Percentiles rank a stretch among this genome's conserved stretches.
phyloP scores from a whole-genome alignment of 2,113 vertebrate species.

The Accipiter cooperii region DNA sequence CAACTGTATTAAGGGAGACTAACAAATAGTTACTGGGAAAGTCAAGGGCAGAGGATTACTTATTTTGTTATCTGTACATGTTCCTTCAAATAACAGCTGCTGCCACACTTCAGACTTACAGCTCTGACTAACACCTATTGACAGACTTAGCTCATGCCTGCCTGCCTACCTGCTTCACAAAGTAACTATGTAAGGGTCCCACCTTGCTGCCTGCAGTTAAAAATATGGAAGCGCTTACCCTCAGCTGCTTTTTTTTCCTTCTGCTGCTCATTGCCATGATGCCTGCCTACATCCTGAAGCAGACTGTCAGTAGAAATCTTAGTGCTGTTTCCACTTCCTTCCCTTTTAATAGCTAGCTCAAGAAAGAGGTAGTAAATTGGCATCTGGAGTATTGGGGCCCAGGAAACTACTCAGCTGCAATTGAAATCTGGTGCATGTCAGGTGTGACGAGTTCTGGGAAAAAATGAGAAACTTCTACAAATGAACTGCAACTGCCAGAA shows the following conservation, averaged over 20 bases:
- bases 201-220: background rate
- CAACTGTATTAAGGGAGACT: conserved; percentile 75
- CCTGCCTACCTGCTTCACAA: background rate
- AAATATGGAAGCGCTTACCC: background rate
- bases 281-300: background rate
- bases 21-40: background rate
- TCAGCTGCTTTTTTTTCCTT: background rate
- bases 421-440: conserved; percentile 20
- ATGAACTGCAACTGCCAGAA: background rate
- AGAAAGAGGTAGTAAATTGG: conserved; percentile 7
- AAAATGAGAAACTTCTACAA: background rate
- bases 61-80: background rate
- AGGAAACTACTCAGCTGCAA: conserved; percentile 4
- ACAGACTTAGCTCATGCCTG: background rate
- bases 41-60: background rate
- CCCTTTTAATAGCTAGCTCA: background rate
- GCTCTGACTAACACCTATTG: background rate
- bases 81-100: background rate
- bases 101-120: background rate
- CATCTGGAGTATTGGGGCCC: background rate
- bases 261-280: background rate
- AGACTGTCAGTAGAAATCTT: background rate
- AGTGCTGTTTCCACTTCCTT: background rate
- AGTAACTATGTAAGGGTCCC: background rate
- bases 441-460: background rate